These are phyloP conservation scores for Melinaea marsaeus DNA, from an alignment of 2,888 invertebrate species.

Conservation along the genomic window DNA sequence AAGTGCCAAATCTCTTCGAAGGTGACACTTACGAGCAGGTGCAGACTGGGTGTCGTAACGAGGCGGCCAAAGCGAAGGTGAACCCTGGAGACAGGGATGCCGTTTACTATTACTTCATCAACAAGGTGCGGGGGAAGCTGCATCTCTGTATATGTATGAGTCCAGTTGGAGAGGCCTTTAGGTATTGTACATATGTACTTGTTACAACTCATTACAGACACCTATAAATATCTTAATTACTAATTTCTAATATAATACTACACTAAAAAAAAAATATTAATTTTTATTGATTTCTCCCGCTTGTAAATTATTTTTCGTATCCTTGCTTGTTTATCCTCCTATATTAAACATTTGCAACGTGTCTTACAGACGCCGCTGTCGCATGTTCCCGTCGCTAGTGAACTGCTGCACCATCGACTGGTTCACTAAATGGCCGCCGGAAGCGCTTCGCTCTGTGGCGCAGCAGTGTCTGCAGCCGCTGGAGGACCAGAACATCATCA, in stretches of 20 bases:
- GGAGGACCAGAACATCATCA: slow-evolving; percentile 64
- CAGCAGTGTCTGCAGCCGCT: slow-evolving; percentile 82
- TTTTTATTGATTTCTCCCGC: too few species aligned
- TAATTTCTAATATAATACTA: too few species aligned
- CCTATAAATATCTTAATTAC: too few species aligned
- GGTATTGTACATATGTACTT: slow-evolving; percentile 57
- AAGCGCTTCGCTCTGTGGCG: slow-evolving; percentile 91
- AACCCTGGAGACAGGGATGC: slow-evolving; percentile 84
- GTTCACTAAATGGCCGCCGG: slow-evolving; percentile 95
- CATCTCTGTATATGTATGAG: slow-evolving; percentile 94
- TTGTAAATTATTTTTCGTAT: too few species aligned
- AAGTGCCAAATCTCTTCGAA: slow-evolving; percentile 94
- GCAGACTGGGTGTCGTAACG: slow-evolving; percentile 84
- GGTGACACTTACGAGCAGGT: slow-evolving; percentile 91
- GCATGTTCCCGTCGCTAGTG: slow-evolving; percentile 96
- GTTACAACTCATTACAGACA: too few species aligned
- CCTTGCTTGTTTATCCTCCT: too few species aligned
- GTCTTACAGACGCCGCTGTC: slow-evolving; percentile 83
- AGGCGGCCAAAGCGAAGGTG: slow-evolving; percentile 83
- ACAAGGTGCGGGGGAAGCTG: slow-evolving; percentile 87
- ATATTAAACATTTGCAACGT: not conserved
- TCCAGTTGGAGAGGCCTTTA: slow-evolving; percentile 92
- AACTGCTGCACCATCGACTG: slow-evolving; percentile 97
- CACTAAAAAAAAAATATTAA: too few species aligned
- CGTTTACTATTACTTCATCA: slow-evolving; percentile 91